Percentiles rank a stretch among this genome's conserved stretches.
Conservation (phyloP, 35 echinoderm and acorn worm species). For the Hemicentrotus pulcherrimus region DNA sequence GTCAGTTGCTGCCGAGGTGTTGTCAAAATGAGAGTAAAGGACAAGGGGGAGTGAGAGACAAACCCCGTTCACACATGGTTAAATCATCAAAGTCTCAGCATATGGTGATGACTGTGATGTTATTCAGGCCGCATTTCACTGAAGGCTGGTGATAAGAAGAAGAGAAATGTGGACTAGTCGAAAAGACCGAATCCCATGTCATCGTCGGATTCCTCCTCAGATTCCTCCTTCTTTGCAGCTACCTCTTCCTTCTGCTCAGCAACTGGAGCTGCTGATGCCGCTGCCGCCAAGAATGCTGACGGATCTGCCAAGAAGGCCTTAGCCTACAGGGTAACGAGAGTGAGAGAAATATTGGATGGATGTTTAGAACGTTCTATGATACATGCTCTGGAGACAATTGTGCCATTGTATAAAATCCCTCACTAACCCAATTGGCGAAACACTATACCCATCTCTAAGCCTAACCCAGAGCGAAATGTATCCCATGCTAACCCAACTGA, state of each 20-base stretch:
- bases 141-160: background rate
- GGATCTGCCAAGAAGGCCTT: constrained; percentile 96
- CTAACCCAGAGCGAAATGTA: no score
- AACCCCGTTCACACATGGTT: background rate
- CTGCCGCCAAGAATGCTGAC: constrained; percentile 75
- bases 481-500: no score
- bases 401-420: no score
- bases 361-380: background rate
- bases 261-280: constrained; percentile 63
- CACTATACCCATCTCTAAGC: no score
- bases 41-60: background rate
- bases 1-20: background rate
- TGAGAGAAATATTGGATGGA: background rate
- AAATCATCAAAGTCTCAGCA: background rate
- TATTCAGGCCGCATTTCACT: background rate
- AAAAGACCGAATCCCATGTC: constrained; percentile 99
- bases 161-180: constrained; percentile 64
- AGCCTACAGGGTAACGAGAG: constrained; percentile 35
- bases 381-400: no score
- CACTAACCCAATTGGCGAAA: no score
- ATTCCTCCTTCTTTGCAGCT: constrained; percentile 71
- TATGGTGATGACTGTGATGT: background rate
- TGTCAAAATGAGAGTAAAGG: background rate
- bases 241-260: constrained; percentile 55
- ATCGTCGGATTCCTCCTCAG: constrained; percentile 86